Conservation (phyloP, 1,140 invertebrate species). For the Papilio machaon region DNA sequence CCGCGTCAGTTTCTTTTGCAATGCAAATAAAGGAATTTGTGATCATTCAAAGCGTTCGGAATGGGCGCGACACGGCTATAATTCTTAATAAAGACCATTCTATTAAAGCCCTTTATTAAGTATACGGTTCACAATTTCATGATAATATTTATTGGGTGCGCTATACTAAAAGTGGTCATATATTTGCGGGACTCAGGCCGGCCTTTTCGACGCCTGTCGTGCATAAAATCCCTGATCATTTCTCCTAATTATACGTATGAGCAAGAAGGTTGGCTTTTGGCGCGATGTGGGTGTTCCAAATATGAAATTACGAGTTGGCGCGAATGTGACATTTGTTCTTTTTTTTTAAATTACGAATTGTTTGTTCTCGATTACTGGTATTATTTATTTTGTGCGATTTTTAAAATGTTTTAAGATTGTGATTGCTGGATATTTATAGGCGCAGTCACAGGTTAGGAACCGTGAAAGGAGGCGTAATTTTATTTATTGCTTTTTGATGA, state of each 20-base stretch:
- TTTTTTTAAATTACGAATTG: conserved; percentile 58
- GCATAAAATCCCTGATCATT: conserved; percentile 76
- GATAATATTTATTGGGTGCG: conserved; percentile 68
- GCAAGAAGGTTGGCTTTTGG: conserved; percentile 61
- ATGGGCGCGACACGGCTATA: conserved; percentile 46
- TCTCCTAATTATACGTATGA: conserved; percentile 77
- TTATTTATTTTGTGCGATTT: conserved; percentile 51
- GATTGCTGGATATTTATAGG: conserved; percentile 69
- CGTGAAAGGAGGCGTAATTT: conserved; percentile 73
- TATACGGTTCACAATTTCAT: conserved; percentile 65
- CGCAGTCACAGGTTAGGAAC: conserved; percentile 61
- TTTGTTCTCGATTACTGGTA: conserved; percentile 56
- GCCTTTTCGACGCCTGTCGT: conserved; percentile 78
- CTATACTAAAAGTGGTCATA: conserved; percentile 73
- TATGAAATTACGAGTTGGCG: conserved; percentile 75
- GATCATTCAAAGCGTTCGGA: conserved; percentile 13
- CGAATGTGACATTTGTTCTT: conserved; percentile 69
- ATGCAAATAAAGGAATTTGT: conserved; percentile 27
- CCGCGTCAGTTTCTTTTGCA: conserved; percentile 14
- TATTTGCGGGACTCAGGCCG: conserved; percentile 64
- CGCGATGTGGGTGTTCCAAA: conserved; percentile 79
- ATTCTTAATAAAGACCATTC: conserved; percentile 69
- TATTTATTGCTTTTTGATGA: conserved; percentile 79
- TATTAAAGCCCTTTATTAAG: conserved; percentile 67
- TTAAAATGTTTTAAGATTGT: conserved; percentile 51